phyloP scores from a whole-genome alignment of 2,113 vertebrate species.

The Echinops telfairi region DNA sequence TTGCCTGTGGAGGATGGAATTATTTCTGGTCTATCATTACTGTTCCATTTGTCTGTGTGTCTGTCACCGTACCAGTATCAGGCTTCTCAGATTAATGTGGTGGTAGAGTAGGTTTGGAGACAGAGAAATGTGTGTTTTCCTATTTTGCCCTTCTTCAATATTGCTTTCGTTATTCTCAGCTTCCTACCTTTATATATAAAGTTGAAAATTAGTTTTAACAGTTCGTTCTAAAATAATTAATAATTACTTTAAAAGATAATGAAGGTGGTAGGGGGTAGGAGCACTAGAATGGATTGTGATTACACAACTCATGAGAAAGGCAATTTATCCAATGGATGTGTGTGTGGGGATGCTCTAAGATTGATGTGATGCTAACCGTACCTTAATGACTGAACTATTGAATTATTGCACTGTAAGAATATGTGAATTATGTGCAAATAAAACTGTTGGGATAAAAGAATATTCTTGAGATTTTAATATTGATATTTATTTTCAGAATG shows the following conservation, averaged over 20 bases:
- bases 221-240: too few relatives aligned
- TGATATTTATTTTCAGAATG: background rate
- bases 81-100: background rate
- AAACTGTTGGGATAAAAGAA: too few relatives aligned
- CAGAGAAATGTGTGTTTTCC: background rate
- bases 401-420: too few relatives aligned
- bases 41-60: background rate
- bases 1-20: background rate
- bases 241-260: too few relatives aligned
- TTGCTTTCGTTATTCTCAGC: background rate
- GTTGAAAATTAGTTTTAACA: background rate
- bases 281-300: too few relatives aligned
- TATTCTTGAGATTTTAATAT: background rate
- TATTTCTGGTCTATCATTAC: background rate
- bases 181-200: background rate
- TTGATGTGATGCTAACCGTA: too few relatives aligned
- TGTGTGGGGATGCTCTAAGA: too few relatives aligned
- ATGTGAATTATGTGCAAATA: too few relatives aligned
- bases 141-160: background rate
- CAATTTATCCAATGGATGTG: too few relatives aligned
- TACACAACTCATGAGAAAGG: too few relatives aligned
- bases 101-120: background rate
- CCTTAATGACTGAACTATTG: too few relatives aligned
- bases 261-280: too few relatives aligned
- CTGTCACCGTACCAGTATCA: background rate